Percentiles rank a stretch among this genome's conserved stretches.
phyloP scores from a whole-genome alignment of 2,888 invertebrate genomes.

The Tuberolachnus salignus region DNA sequence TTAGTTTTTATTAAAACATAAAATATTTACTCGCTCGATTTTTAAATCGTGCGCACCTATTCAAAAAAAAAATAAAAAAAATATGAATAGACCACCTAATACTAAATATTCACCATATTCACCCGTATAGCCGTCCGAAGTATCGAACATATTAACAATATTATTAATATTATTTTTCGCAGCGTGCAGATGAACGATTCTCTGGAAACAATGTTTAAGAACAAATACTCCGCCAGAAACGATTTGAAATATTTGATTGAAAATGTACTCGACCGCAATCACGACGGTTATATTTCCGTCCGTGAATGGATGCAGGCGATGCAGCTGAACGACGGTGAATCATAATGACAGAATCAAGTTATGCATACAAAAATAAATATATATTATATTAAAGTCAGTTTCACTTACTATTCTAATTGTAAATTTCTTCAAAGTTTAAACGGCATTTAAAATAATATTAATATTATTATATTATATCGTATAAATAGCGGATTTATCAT shows the following conservation, averaged over 20 bases:
- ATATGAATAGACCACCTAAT: neutral
- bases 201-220: slow-evolving; percentile 65
- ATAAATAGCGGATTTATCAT: neutral
- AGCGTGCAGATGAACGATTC: slow-evolving; percentile 13
- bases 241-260: slow-evolving; percentile 64
- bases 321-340: slow-evolving; percentile 61
- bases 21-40: too few relatives aligned
- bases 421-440: slow-evolving; percentile 41
- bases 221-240: slow-evolving; percentile 67
- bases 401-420: slow-evolving; percentile 34
- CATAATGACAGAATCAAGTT: slow-evolving; percentile 49
- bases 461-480: slow-evolving; percentile 15
- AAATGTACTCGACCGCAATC: slow-evolving; percentile 67
- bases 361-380: slow-evolving; percentile 22
- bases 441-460: neutral
- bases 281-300: slow-evolving; percentile 68
- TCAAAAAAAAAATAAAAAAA: too few relatives aligned
- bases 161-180: neutral
- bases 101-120: neutral
- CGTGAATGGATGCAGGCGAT: slow-evolving; percentile 67
- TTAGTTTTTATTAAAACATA: too few relatives aligned
- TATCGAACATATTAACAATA: too few relatives aligned
- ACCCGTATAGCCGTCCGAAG: too few relatives aligned
- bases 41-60: too few relatives aligned
- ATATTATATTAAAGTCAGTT: slow-evolving; percentile 42